Percentiles rank a stretch among this genome's conserved stretches.
Evolutionary conservation across 2,113 vertebrate genomes (phyloP).

Genomic region (Indri indri): DNA sequence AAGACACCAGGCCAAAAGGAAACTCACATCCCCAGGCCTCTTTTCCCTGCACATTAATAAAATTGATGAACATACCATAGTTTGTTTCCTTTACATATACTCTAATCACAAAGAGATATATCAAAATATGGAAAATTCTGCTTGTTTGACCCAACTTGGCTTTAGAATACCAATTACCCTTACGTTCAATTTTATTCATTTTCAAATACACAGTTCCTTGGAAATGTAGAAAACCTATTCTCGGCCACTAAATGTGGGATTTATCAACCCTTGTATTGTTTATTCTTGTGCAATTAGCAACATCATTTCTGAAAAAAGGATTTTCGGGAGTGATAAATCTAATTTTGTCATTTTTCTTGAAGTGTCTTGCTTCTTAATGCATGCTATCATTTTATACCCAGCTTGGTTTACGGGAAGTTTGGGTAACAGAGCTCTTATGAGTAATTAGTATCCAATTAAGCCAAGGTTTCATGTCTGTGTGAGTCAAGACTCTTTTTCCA

Average conservation of each 20-base stretch:
- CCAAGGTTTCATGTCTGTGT: not conserved
- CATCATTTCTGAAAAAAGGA: not conserved
- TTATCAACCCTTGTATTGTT: not conserved
- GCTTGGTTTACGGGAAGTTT: constrained; percentile 12
- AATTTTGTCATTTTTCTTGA: not conserved
- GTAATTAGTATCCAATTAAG: constrained; percentile 61
- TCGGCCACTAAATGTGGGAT: not conserved
- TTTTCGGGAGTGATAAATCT: not conserved
- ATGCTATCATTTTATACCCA: not conserved
- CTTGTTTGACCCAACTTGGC: not conserved
- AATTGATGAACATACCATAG: accelerated
- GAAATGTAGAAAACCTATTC: not conserved
- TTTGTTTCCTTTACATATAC: not conserved
- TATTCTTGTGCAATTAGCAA: constrained; percentile 1
- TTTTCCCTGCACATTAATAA: too few species aligned
- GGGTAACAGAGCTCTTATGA: constrained; percentile 55
- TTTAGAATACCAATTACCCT: not conserved
- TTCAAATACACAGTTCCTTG: not conserved
- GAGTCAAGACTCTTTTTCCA: constrained; percentile 55
- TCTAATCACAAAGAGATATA: not conserved
- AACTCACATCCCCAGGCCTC: accelerated
- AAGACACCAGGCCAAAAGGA: not conserved
- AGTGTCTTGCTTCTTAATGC: not conserved
- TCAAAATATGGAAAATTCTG: not conserved
- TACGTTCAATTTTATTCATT: not conserved